phyloP scores from a whole-genome alignment of 2,888 invertebrate species.

The Nephrotoma flavescens region DNA sequence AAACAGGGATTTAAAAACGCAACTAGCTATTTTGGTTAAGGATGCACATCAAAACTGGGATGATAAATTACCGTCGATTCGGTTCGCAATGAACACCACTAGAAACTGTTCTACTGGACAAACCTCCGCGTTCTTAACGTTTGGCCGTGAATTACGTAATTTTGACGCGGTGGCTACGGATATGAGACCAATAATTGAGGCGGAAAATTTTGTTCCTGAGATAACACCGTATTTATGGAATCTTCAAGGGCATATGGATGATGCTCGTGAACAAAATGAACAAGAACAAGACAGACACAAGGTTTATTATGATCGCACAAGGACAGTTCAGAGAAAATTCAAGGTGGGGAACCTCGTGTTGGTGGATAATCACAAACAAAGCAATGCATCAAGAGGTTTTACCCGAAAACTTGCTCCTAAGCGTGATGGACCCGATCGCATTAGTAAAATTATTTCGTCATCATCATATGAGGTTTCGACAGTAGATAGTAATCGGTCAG shows the following conservation, averaged over 20 bases:
- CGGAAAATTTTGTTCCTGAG: neutral
- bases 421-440: no score
- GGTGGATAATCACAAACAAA: neutral
- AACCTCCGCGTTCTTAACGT: neutral
- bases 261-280: neutral
- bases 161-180: neutral
- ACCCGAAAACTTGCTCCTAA: neutral
- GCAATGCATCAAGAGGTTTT: neutral
- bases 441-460: no score
- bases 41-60: neutral
- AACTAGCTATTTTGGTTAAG: neutral
- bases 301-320: neutral
- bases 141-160: neutral
- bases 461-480: no score
- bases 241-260: neutral
- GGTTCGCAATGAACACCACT: no score
- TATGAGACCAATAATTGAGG: neutral
- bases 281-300: neutral
- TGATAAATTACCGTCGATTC: no score
- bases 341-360: neutral
- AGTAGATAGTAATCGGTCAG: neutral
- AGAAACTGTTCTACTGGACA: no score
- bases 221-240: neutral
- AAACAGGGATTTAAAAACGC: neutral
- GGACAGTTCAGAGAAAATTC: neutral